Conservation (phyloP, 1,140 invertebrate genomes). For the Hylaeus volcanicus region DNA sequence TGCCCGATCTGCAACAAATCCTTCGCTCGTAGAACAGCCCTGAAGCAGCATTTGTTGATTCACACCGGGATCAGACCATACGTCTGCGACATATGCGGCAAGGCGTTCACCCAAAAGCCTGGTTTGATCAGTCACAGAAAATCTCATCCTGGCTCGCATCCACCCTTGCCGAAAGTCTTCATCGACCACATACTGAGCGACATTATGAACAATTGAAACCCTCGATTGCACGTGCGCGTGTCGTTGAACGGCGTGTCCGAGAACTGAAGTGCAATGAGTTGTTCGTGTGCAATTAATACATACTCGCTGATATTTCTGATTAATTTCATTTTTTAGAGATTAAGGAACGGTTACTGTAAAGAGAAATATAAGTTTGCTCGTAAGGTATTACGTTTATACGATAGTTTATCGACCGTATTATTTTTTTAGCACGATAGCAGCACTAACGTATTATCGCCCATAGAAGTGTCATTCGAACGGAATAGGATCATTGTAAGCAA, state of each 20-base stretch:
- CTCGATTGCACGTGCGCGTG: too few relatives aligned
- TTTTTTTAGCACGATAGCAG: not conserved
- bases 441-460: too few relatives aligned
- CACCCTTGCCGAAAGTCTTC: constrained; percentile 74
- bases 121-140: constrained; percentile 85
- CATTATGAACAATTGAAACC: constrained; percentile 65
- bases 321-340: not conserved
- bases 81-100: constrained; percentile 90
- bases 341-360: constrained; percentile 12
- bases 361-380: not conserved
- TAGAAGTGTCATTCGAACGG: not conserved
- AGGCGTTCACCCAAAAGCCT: constrained; percentile 86
- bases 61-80: constrained; percentile 92
- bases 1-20: constrained; percentile 84
- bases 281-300: not conserved
- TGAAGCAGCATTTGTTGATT: constrained; percentile 86
- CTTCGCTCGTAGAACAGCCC: constrained; percentile 76
- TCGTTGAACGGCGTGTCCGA: not conserved
- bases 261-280: not conserved
- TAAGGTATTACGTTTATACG: constrained; percentile 7
- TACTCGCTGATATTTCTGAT: not conserved
- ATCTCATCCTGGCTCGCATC: constrained; percentile 81
- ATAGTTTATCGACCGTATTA: not conserved
- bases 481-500: not conserved
- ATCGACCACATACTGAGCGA: constrained; percentile 78